phyloP scores from a whole-genome alignment of 2,113 vertebrate genomes.

The Columbina picui region DNA sequence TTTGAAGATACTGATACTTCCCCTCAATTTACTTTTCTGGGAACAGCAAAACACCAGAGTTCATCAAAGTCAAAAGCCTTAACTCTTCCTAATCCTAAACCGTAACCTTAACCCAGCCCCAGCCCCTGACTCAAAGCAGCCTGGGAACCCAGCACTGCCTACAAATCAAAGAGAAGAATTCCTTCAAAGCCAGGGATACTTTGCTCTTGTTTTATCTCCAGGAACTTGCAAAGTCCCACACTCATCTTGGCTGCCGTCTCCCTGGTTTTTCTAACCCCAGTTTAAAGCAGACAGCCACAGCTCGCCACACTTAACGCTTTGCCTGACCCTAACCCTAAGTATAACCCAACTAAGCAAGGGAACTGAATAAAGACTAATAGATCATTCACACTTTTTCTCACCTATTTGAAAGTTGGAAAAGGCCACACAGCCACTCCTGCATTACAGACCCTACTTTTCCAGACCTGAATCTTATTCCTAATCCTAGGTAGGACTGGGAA shows the following conservation, averaged over 20 bases:
- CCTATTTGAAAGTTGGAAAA: conserved; percentile 3
- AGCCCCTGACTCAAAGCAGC: background rate
- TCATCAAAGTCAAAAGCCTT: background rate
- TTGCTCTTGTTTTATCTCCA: background rate
- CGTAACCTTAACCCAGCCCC: background rate
- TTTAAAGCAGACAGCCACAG: background rate
- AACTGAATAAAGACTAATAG: background rate
- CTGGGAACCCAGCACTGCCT: background rate
- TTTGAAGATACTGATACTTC: background rate
- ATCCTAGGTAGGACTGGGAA: background rate
- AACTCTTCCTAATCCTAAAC: background rate
- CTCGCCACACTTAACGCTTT: background rate
- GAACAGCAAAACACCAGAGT: background rate
- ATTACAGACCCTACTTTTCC: background rate
- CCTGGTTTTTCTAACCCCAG: background rate
- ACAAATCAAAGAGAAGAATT: conserved; percentile 15
- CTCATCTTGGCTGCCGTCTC: background rate
- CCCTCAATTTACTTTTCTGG: background rate
- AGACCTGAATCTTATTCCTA: background rate
- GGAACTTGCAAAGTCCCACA: background rate
- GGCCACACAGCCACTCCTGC: background rate
- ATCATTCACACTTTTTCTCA: conserved; percentile 25
- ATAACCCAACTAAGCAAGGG: background rate
- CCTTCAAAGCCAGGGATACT: background rate
- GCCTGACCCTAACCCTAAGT: conserved; percentile 6